Evolutionary conservation across 2,797 vertebrate species (phyloP).

Genomic region (Gouania willdenowi): DNA sequence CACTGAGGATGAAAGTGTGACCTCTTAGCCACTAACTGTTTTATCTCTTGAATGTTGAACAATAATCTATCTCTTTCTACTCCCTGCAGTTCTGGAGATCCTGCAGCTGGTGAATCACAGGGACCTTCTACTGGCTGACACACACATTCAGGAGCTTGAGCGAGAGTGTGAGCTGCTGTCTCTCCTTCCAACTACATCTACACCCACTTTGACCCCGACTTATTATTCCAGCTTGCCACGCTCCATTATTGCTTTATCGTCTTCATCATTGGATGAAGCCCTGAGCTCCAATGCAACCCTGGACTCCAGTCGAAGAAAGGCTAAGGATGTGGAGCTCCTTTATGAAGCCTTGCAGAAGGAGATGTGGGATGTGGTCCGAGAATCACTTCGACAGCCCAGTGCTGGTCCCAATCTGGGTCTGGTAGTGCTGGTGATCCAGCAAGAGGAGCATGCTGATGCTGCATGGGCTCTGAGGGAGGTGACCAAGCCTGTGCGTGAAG

Average conservation of each 20-base stretch:
- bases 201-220: slow-evolving; percentile 33
- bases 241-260: slow-evolving; percentile 17
- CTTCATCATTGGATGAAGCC: slow-evolving; percentile 48
- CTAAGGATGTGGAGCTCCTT: slow-evolving; percentile 87
- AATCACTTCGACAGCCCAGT: slow-evolving; percentile 80
- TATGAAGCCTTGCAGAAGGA: slow-evolving; percentile 88
- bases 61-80: neutral
- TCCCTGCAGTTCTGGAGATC: slow-evolving; percentile 83
- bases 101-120: slow-evolving; percentile 85
- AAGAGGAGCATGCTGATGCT: slow-evolving; percentile 84
- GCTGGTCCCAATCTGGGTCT: slow-evolving; percentile 78
- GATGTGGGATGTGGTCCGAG: slow-evolving; percentile 87
- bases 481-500: slow-evolving; percentile 41
- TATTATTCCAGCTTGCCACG: slow-evolving; percentile 21
- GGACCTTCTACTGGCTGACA: slow-evolving; percentile 85
- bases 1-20: no score
- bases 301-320: slow-evolving; percentile 78
- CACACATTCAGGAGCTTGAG: slow-evolving; percentile 88
- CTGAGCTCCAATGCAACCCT: slow-evolving; percentile 63
- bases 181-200: slow-evolving; percentile 37
- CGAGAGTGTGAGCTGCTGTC: slow-evolving; percentile 81
- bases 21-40: neutral
- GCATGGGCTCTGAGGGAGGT: slow-evolving; percentile 65
- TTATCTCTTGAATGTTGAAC: neutral
- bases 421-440: slow-evolving; percentile 85